Evolutionary conservation across 1,140 invertebrate species (phyloP).

Genomic region (Metaphire vulgaris): DNA sequence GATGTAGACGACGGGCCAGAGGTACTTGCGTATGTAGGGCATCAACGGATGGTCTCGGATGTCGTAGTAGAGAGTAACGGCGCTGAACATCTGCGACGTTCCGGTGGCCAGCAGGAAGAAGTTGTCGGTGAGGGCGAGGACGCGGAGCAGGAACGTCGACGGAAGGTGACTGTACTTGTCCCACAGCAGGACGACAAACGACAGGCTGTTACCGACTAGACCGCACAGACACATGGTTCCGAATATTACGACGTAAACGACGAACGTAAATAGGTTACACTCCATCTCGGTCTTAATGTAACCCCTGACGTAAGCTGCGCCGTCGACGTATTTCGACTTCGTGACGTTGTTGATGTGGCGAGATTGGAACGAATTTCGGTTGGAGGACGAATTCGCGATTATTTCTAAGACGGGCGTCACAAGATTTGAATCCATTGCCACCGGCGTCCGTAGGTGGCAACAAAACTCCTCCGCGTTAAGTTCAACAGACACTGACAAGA

Average conservation of each 20-base stretch:
- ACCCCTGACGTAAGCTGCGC: too few relatives aligned
- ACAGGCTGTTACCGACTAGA: slow-evolving; percentile 22
- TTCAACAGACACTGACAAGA: too few relatives aligned
- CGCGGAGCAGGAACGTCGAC: slow-evolving; percentile 24
- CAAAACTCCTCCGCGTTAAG: too few relatives aligned
- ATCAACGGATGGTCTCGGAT: neutral
- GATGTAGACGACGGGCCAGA: slow-evolving; percentile 25
- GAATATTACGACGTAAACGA: slow-evolving; percentile 24
- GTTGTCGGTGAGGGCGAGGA: slow-evolving; percentile 24
- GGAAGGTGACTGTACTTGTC: slow-evolving; percentile 27
- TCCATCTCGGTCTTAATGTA: slow-evolving; percentile 6
- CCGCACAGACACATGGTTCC: slow-evolving; percentile 24
- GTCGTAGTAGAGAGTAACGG: neutral
- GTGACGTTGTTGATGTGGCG: too few relatives aligned
- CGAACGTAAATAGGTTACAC: slow-evolving; percentile 16
- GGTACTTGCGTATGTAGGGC: slow-evolving; percentile 12
- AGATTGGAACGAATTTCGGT: too few relatives aligned
- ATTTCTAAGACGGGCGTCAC: too few relatives aligned
- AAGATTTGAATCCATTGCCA: too few relatives aligned
- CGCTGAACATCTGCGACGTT: slow-evolving; percentile 12
- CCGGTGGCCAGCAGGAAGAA: slow-evolving; percentile 23
- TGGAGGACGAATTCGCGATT: too few relatives aligned
- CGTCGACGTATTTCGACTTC: too few relatives aligned
- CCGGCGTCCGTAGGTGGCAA: too few relatives aligned
- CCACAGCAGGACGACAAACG: slow-evolving; percentile 25